phyloP scores from a whole-genome alignment of 2,888 invertebrate genomes.

The Siphonodentalium dalli region DNA sequence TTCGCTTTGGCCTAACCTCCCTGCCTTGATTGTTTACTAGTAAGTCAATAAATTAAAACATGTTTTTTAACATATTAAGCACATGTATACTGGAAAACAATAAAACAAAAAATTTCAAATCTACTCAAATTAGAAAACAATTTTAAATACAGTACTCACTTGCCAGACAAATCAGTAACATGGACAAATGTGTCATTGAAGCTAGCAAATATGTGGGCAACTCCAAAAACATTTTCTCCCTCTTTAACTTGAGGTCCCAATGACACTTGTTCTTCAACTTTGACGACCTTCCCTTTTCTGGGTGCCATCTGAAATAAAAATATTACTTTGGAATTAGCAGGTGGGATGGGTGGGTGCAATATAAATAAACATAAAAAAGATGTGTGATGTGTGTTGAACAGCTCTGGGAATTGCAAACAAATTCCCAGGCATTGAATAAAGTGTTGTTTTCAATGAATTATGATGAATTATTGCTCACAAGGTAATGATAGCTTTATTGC shows the following conservation, averaged over 20 bases:
- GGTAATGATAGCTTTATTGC: too few relatives aligned
- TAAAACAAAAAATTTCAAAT: neutral
- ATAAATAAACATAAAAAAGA: too few relatives aligned
- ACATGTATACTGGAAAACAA: neutral
- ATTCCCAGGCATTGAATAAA: neutral
- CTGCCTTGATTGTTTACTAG: too few relatives aligned
- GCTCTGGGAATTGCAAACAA: too few relatives aligned
- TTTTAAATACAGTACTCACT: slow-evolving; percentile 66
- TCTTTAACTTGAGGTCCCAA: slow-evolving; percentile 95
- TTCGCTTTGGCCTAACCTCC: too few relatives aligned
- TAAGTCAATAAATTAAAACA: neutral
- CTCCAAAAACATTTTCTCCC: slow-evolving; percentile 97
- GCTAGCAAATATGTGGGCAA: slow-evolving; percentile 99
- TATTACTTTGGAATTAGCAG: too few relatives aligned
- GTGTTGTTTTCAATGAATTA: too few relatives aligned
- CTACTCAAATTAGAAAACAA: too few relatives aligned
- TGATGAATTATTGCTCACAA: too few relatives aligned
- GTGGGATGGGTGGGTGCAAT: too few relatives aligned
- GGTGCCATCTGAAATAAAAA: slow-evolving; percentile 94
- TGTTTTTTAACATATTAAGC: neutral
- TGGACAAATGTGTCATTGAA: slow-evolving; percentile 99
- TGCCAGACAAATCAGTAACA: slow-evolving; percentile 98
- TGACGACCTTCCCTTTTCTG: slow-evolving; percentile 94
- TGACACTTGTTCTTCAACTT: slow-evolving; percentile 91
- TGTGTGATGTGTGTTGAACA: too few relatives aligned